Conservation (phyloP, 2,888 invertebrate genomes). For the Mythimna loreyi region DNA sequence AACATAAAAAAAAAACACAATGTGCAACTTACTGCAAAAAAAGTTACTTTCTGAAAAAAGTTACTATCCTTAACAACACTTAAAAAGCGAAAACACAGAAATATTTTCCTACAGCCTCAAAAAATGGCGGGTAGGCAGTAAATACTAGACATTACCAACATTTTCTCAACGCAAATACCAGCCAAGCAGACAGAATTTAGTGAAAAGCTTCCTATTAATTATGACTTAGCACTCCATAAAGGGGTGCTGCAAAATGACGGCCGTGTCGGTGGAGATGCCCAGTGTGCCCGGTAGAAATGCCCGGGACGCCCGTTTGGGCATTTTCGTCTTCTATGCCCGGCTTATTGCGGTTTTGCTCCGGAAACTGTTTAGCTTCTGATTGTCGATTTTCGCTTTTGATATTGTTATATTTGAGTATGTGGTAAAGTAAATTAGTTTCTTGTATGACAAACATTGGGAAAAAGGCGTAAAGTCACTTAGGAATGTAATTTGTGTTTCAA, state of each 20-base stretch:
- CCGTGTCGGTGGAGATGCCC: conserved; percentile 33
- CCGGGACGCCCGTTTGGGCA: conserved; percentile 22
- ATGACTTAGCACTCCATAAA: conserved; percentile 51
- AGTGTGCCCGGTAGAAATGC: conserved; percentile 22
- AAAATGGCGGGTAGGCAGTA: not conserved
- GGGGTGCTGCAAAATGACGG: conserved; percentile 23
- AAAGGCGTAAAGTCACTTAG: not conserved
- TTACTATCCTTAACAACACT: not conserved
- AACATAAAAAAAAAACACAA: too few relatives aligned
- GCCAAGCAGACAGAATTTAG: not conserved
- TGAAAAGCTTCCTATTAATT: conserved; percentile 47
- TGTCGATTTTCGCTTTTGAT: conserved; percentile 24
- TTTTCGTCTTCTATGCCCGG: conserved; percentile 20
- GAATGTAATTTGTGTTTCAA: not conserved
- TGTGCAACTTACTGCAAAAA: not conserved
- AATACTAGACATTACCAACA: not conserved
- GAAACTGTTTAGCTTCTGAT: conserved; percentile 37
- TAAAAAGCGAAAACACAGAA: conserved; percentile 1
- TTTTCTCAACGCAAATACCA: conserved; percentile 12
- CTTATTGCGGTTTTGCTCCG: conserved; percentile 52
- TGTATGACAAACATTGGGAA: not conserved
- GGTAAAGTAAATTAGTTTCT: not conserved
- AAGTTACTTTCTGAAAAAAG: not conserved
- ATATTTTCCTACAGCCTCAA: not conserved
- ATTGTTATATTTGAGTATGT: not conserved